A percentile compares a stretch with the other conserved stretches of the same genome.
Conservation (phyloP, 2,113 vertebrate genomes). For the Plecturocebus donacophilus region DNA sequence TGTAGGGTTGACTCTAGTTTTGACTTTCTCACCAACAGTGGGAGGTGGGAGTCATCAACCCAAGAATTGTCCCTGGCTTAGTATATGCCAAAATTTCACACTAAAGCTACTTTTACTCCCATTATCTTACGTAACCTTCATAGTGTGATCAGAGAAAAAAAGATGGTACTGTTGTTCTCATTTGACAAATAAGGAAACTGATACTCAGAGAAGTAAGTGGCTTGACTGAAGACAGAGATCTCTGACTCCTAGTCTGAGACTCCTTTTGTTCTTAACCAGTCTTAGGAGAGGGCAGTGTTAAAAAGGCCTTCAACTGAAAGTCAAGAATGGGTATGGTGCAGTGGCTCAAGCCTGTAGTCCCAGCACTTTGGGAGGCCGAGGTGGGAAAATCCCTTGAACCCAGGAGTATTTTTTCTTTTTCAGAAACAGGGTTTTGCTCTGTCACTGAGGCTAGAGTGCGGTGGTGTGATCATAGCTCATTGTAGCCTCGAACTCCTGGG, state of each 20-base stretch:
- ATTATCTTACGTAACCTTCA: background rate
- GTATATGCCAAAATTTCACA: background rate
- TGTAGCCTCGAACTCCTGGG: background rate
- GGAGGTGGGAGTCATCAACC: background rate
- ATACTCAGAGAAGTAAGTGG: background rate
- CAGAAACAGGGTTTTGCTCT: background rate
- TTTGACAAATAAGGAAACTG: slow-evolving; percentile 13
- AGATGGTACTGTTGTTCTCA: background rate
- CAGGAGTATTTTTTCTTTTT: background rate
- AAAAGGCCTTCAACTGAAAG: background rate
- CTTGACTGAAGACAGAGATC: background rate
- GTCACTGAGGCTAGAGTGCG: background rate
- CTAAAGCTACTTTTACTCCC: background rate
- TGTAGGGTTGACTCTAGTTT: background rate
- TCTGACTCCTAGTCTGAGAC: background rate
- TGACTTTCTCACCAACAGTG: background rate
- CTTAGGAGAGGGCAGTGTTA: background rate
- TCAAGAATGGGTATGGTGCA: background rate
- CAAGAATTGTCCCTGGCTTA: background rate
- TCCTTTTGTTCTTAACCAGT: background rate
- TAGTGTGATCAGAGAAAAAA: background rate
- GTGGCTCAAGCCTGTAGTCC: no score
- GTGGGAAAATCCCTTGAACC: no score
- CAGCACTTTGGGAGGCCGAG: no score
- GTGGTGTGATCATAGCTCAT: background rate